Evolutionary conservation across 2,113 vertebrate genomes (phyloP), one percentile per base, ranked within the genome.

Genomic region (Megaleporinus macrocephalus): DNA sequence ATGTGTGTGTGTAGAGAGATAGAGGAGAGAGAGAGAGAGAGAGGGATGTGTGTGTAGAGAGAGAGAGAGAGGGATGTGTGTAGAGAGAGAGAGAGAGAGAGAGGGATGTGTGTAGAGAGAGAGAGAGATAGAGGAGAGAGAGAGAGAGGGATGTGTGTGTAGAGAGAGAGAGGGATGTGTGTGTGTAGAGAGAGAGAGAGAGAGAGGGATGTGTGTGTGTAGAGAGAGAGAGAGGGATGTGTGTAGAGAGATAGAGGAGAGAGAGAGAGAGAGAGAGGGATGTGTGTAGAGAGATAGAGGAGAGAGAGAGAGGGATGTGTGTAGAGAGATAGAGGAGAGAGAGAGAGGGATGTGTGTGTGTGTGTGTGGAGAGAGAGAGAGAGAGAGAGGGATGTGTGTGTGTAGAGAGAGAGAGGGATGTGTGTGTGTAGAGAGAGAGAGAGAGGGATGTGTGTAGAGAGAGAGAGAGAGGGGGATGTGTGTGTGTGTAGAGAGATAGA

Each of bases 361-460:
- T n/a, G n/a, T n/a, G n/a, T n/a, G 1, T 72, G 30, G 55, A 61
- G 74, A 59, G 71, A 57, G 59, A 3, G 59, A 11, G 59, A n/a
- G 73, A 74, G 26, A n/a, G 24, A 49, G 55, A 73, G 29, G 41
- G 66, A n/a, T n/a, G n/a, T n/a, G n/a, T n/a, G n/a, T n/a, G 63
- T 33, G 1, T 72, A 44, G 55, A 61, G 74, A 59, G 71, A 57
- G 59, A 3, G 59, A 11, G 59, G n/a, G n/a, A n/a, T n/a, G n/a
- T n/a, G n/a, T n/a, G n/a, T n/a, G n/a, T n/a, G n/a, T n/a, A n/a
- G n/a, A n/a, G n/a, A n/a, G n/a, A n/a, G 73, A 74, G 26, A n/a
- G 24, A 49, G 55, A 73, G 29, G 41, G 66, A 70, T 33, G 1
- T 72, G 30, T 44, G 51, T 69, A 59, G 71, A 57, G 59, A 3